phyloP scores from a whole-genome alignment of 2,797 vertebrate species.

The Centroberyx gerrardi region DNA sequence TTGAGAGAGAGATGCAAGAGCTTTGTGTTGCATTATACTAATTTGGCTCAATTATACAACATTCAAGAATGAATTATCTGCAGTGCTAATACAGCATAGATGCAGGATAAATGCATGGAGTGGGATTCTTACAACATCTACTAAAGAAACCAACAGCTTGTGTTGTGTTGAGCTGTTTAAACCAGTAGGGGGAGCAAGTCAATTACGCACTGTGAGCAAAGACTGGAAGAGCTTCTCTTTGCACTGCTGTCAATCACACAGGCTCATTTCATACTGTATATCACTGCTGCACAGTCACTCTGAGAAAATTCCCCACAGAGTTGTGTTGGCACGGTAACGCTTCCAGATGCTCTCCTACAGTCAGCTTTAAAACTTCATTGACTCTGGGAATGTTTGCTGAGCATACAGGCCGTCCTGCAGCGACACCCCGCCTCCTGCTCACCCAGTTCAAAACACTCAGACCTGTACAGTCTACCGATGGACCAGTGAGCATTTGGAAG shows the following conservation, averaged over 20 bases:
- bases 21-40: not conserved
- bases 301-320: not conserved
- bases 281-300: not conserved
- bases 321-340: not conserved
- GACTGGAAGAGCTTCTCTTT: not conserved
- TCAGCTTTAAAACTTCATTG: not conserved
- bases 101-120: no score
- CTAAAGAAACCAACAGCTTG: not conserved
- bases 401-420: not conserved
- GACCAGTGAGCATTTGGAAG: no score
- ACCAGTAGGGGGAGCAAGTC: conserved; percentile 51
- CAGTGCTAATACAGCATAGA: conserved; percentile 3
- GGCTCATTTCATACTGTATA: not conserved
- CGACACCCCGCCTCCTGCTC: not conserved
- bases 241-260: not conserved
- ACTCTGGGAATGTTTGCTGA: not conserved
- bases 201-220: conserved; percentile 5
- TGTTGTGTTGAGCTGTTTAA: not conserved
- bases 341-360: not conserved
- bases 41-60: conserved; percentile 17
- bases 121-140: not conserved
- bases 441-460: not conserved
- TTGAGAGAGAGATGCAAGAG: not conserved
- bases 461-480: no score
- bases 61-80: conserved; percentile 29